Base-by-base conservation (phyloP, 2,888 invertebrate genomes). In the Tinea pellionella region DNA sequence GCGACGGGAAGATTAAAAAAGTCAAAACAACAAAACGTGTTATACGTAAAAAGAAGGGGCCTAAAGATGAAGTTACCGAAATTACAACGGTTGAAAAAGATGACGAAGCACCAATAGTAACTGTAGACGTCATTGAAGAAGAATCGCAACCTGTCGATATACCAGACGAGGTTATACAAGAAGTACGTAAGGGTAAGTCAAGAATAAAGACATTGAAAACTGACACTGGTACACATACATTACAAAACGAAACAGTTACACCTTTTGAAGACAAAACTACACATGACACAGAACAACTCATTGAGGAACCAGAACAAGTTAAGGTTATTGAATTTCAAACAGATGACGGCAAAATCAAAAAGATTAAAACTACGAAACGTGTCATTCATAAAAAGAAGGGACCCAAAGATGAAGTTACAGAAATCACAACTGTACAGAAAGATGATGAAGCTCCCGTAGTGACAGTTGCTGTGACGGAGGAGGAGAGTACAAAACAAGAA, bases 11-110 rank as follows among this genome's bases (percentile, higher is more conserved):
- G 1, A n/a, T 47, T 12, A 51, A 37, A 30, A 29, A 32, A 8
- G 61, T 59, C 37, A 61, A 56, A 47, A 47, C 47, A 16, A 59
- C 56, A 12, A 62, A 62, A 24, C 62, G 62, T 61, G 61, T 59
- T 13, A 64, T 79, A 29, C 82, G 78, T 61, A 78, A 72, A 61
- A 63, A 69, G 60, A 68, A 65, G 61, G 62, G 74, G 56, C 70
- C 72, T 42, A 68, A 68, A 56, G 73, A 75, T 19, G 78, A 86
- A 69, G 74, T 74, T 41, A 85, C 82, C 24, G 78, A 80, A 70
- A 84, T 89, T 64, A 77, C 80, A 64, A 88, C 86, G 0, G 67
- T 82, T 42, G 81, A 86, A 64, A 84, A 84, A 70, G 84, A 84
- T 61, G 61, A 60, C 42, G 43, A 63, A 56, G 70, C 68, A 61